A percentile compares a stretch with the other conserved stretches of the same genome.
Evolutionary conservation across 2,888 invertebrate genomes (phyloP).

Genomic region (Sarcophaga carnaria): DNA sequence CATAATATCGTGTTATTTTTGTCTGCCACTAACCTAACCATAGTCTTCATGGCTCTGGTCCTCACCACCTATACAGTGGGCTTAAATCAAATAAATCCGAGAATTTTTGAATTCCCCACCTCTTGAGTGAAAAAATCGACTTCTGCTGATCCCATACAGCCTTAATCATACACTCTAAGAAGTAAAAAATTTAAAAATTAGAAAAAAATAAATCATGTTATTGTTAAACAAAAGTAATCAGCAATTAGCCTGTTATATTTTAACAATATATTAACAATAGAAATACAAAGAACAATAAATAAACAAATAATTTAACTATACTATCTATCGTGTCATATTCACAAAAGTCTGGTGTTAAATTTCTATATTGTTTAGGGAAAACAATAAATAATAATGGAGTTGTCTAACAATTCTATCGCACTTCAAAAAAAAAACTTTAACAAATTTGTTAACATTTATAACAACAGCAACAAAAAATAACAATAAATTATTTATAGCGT

Average conservation of each 20-base stretch:
- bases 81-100: no score
- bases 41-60: no score
- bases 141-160: no score
- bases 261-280: not conserved
- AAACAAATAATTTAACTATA: conserved; percentile 11
- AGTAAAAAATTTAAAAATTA: no score
- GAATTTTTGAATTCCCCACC: no score
- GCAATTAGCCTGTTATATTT: not conserved
- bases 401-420: conserved; percentile 18
- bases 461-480: not conserved
- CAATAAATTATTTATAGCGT: not conserved
- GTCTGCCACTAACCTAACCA: no score
- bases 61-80: no score
- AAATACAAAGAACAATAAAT: conserved; percentile 17
- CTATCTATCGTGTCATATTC: conserved; percentile 8
- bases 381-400: conserved; percentile 36
- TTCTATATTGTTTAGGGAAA: not conserved
- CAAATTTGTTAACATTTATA: conserved; percentile 23
- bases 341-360: conserved; percentile 16
- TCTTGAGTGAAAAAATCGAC: no score
- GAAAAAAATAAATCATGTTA: no score
- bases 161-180: no score
- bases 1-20: no score
- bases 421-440: not conserved
- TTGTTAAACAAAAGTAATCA: no score